Base-by-base conservation (phyloP, 2,113 vertebrate genomes). In the Oxygymnocypris stewartii region DNA sequence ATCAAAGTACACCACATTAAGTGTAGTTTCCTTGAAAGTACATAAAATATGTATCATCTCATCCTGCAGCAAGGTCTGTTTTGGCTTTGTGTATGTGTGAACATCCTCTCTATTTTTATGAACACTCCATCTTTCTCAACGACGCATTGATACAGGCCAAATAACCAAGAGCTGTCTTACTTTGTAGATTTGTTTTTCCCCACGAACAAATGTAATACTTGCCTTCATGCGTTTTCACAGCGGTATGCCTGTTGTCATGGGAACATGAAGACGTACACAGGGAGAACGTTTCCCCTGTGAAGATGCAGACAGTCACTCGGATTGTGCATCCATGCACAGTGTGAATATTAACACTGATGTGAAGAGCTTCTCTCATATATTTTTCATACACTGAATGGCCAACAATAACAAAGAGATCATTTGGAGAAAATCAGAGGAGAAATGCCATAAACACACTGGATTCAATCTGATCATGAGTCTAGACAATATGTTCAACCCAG, bases 181-280 rank as follows among this genome's bases (percentile, higher is more conserved):
- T 85, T 82, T 74, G 40, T 78, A 51, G 49, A 61, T 61, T 61
- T 80, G 78, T 42, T 61, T 61, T 37, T 37, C 9, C 5, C 16
- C 9, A 75, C 11, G 44, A 84, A 87, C 69, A 87, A 80, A 87
- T 87, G 40, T 61, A 61, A 61, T n/a, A 31, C 78, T 40, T 40
- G 54, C 71, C 67, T 71, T 69, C 69, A 67, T 89, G 63, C 49
- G 61, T 88, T 73, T 87, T 85, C 54, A 86, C 54, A 86, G 73
- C 82, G 84, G 82, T 85, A 49, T 78, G 80, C 57, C 75, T 78
- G 91, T 92, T 91, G 91, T 91, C 92, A 93, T 93, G 92, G 90
- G 91, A 92, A 93, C 90, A 89, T 89, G 90, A 90, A 89, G 28
- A 82, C 84, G 74, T 82, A 88, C 42, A 86, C 76, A 85, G 73